Evolutionary conservation across 2,888 invertebrate species (phyloP).

Genomic region (Latheticus oryzae): DNA sequence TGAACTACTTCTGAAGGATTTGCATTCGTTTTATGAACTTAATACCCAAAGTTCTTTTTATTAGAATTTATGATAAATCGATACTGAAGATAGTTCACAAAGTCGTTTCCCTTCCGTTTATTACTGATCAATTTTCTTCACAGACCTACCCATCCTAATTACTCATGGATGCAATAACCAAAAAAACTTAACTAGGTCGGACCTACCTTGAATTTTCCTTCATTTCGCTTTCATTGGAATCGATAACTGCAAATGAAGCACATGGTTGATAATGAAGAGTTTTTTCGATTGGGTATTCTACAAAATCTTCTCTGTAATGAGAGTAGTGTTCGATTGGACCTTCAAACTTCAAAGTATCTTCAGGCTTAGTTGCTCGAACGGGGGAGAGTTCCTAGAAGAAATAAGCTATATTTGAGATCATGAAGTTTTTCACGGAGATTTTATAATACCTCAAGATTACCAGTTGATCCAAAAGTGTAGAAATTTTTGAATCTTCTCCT

Average conservation of each 20-base stretch:
- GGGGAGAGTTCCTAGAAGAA: constrained; percentile 49
- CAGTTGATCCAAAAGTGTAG: constrained; percentile 38
- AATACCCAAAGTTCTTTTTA: constrained; percentile 50
- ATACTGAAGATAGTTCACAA: constrained; percentile 47
- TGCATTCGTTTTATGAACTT: constrained; percentile 54
- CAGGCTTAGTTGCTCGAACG: constrained; percentile 47
- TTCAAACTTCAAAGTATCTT: constrained; percentile 61
- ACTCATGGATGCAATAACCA: constrained; percentile 8
- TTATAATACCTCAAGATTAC: constrained; percentile 37
- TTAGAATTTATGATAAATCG: constrained; percentile 58
- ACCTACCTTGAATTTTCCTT: constrained; percentile 48
- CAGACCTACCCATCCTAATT: constrained; percentile 10
- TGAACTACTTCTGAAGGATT: constrained; percentile 55
- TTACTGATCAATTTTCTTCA: constrained; percentile 31
- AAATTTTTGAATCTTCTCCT: constrained; percentile 58
- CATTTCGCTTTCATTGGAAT: constrained; percentile 44
- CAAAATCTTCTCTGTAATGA: constrained; percentile 57
- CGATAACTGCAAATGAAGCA: constrained; percentile 41
- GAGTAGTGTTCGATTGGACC: constrained; percentile 61
- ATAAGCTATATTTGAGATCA: not conserved
- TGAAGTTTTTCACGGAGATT: not conserved
- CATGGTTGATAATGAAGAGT: constrained; percentile 40
- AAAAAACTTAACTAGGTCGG: constrained; percentile 2
- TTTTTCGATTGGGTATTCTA: constrained; percentile 53
- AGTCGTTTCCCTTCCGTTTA: constrained; percentile 13